phyloP scores from a whole-genome alignment of 2,113 vertebrate genomes.

The Otis tarda region DNA sequence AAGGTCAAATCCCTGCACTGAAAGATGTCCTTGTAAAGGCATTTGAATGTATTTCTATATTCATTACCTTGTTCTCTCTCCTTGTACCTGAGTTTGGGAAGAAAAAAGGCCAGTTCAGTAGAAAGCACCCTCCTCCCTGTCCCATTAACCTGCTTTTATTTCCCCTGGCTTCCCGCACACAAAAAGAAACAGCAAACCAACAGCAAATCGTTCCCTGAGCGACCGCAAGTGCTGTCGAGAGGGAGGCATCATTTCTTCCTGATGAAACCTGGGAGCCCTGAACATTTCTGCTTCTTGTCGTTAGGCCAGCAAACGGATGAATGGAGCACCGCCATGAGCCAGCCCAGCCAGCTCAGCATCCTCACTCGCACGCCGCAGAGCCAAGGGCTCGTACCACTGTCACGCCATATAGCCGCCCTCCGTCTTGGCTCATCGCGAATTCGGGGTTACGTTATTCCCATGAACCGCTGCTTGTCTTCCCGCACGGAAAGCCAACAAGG shows the following conservation, averaged over 20 bases:
- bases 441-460: slow-evolving; percentile 26
- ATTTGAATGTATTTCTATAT: background rate
- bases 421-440: background rate
- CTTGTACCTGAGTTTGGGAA: background rate
- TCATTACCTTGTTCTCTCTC: background rate
- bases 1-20: background rate
- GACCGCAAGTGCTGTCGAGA: background rate
- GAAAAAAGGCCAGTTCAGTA: background rate
- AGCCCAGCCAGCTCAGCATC: background rate
- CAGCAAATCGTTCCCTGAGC: rapidly evolving
- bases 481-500: background rate
- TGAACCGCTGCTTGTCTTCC: background rate
- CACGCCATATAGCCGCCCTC: background rate
- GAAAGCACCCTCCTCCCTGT: background rate
- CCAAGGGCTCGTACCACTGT: background rate
- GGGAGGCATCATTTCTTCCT: rapidly evolving
- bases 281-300: background rate
- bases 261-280: background rate
- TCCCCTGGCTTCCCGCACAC: background rate
- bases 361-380: background rate
- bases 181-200: background rate
- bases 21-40: background rate
- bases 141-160: slow-evolving; percentile 51
- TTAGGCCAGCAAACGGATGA: background rate
- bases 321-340: background rate